Conservation (phyloP, 2,888 invertebrate species). For the Sinopyrophorus schimmeli region DNA sequence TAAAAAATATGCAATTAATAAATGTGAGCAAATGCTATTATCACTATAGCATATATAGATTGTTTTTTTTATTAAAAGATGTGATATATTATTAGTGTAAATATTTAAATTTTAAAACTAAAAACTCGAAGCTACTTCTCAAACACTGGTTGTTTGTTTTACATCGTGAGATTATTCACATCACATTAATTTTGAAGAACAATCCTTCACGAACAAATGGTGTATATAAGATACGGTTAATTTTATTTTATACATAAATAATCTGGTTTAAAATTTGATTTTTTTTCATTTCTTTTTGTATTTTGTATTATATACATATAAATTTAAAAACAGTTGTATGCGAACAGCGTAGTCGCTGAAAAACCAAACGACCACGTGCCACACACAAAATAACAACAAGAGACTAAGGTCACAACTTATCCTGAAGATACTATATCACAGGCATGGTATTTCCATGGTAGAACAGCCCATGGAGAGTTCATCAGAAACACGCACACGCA, state of each 20-base stretch:
- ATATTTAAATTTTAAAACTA: constrained; percentile 50
- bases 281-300: constrained; percentile 49
- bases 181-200: constrained; percentile 56
- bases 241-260: constrained; percentile 56
- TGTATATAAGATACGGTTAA: constrained; percentile 54
- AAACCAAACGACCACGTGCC: constrained; percentile 39
- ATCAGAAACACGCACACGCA: constrained; percentile 36
- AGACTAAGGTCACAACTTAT: constrained; percentile 71
- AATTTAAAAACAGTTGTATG: constrained; percentile 55
- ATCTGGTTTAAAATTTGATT: constrained; percentile 54
- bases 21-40: constrained; percentile 36
- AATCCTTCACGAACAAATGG: constrained; percentile 43
- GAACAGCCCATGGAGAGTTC: constrained; percentile 35
- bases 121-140: constrained; percentile 45
- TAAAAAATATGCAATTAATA: constrained; percentile 50
- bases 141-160: constrained; percentile 46
- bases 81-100: constrained; percentile 40
- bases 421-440: constrained; percentile 73
- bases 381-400: constrained; percentile 58
- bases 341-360: constrained; percentile 39
- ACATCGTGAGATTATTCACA: constrained; percentile 55
- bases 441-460: constrained; percentile 60
- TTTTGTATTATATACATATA: constrained; percentile 56
- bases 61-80: constrained; percentile 18
- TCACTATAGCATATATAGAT: constrained; percentile 29